Evolutionary conservation across 1,140 invertebrate species (phyloP), one percentile per base, ranked within the genome.

Genomic region (Phymastichus coffea): DNA sequence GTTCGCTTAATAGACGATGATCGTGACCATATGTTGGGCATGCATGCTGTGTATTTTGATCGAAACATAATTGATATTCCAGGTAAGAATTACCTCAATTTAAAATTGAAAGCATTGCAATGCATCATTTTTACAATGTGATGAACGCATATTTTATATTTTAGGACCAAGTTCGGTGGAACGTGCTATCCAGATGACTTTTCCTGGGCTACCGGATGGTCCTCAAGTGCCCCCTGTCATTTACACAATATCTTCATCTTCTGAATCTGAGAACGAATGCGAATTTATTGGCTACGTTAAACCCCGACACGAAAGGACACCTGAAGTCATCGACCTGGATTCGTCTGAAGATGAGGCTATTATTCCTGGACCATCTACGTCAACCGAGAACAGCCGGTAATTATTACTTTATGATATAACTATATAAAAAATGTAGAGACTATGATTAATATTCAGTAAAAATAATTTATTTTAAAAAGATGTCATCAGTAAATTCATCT

Each of bases 221-320:
- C n/a, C n/a, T n/a, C n/a, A n/a, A n/a, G n/a, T n/a, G n/a, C n/a
- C 12, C 22, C 51, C 57, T 1, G 35, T 49, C 43, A 28, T 61
- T 51, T 17, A 49, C n/a, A 61, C 59, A 4, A 61, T 61, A 55
- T 61, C 52, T 46, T 70, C 69, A 1, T 70, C 68, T 0, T 66
- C 66, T 1, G 33, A 51, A 25, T 69, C 73, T 1, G 69, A 69
- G 20, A 59, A 70, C 12, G 73, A 76, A 22, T 76, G 74, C 23
- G 72, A 75, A 47, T 70, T 84, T 41, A 70, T 84, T 28, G 76
- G 74, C n/a, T 80, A 78, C 57, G 78, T 83, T 2, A 84, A 83
- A 65, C 80, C 82, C 10, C 78, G 77, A 56, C 74, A 76, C 46
- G 80, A 82, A 60, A 73, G 82, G 53, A 83, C 83, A 22, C 83